Conservation (phyloP, 2,797 vertebrate genomes). For the Sebastes diploproa region DNA sequence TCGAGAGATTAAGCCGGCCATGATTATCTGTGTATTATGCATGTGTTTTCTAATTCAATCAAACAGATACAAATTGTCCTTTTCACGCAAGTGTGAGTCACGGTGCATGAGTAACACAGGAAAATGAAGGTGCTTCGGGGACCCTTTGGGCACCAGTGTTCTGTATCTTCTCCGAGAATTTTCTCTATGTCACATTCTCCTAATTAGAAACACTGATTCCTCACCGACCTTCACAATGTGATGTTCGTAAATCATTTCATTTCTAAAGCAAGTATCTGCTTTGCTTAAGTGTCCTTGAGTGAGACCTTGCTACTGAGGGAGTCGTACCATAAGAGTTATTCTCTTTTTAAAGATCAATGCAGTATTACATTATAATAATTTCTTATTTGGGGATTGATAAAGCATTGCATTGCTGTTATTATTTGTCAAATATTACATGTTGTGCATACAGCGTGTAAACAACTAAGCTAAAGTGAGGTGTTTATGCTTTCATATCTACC, state of each 20-base stretch:
- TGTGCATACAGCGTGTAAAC: background rate
- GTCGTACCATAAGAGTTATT: background rate
- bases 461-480: background rate
- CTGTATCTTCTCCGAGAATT: background rate
- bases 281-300: conserved; percentile 6
- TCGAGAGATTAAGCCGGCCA: conserved; percentile 1
- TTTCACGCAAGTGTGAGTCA: conserved; percentile 47
- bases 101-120: conserved; percentile 12
- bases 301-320: background rate
- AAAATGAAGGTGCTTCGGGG: background rate
- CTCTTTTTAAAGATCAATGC: background rate
- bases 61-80: conserved; percentile 45
- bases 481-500: background rate
- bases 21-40: conserved; percentile 28
- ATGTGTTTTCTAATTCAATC: conserved; percentile 44
- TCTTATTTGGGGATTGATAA: background rate
- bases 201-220: conserved; percentile 3
- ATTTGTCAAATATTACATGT: background rate
- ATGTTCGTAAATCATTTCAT: background rate
- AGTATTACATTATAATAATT: background rate
- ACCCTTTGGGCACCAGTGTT: background rate
- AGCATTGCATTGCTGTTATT: background rate
- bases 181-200: background rate
- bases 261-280: background rate
- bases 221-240: background rate